Evolutionary conservation across 2,888 invertebrate species (phyloP).

Genomic region (Cerastoderma edule): DNA sequence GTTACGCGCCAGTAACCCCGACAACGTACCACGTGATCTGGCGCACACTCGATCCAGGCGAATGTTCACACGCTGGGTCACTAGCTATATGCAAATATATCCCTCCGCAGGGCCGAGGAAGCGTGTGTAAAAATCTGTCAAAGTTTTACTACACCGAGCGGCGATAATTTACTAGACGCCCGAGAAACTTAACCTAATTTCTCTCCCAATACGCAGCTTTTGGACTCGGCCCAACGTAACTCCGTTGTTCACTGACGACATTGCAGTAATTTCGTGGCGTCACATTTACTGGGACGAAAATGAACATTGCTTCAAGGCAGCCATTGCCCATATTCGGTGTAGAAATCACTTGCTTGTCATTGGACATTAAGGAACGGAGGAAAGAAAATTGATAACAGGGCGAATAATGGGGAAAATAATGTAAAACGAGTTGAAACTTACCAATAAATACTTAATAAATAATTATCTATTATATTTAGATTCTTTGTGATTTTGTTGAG

Average conservation of each 20-base stretch:
- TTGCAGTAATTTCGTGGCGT: too few relatives aligned
- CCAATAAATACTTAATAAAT: slow-evolving; percentile 50
- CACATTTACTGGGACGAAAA: too few relatives aligned
- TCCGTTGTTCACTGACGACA: too few relatives aligned
- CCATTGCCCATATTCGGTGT: too few relatives aligned
- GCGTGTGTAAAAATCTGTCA: slow-evolving; percentile 28
- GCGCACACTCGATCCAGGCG: slow-evolving; percentile 27
- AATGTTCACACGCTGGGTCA: slow-evolving; percentile 59
- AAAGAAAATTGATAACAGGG: background rate
- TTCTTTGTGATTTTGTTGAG: slow-evolving; percentile 21
- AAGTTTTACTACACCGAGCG: slow-evolving; percentile 22
- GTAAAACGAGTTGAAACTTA: slow-evolving; percentile 35
- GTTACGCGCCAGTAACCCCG: slow-evolving; percentile 62
- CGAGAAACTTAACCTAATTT: slow-evolving; percentile 7
- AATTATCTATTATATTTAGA: background rate
- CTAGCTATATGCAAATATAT: slow-evolving; percentile 60
- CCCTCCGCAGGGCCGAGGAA: slow-evolving; percentile 15
- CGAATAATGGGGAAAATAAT: background rate
- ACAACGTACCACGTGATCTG: slow-evolving; percentile 58
- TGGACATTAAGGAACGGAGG: too few relatives aligned
- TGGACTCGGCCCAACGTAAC: background rate
- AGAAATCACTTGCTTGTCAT: too few relatives aligned
- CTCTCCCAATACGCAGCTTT: background rate
- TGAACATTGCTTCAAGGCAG: too few relatives aligned
- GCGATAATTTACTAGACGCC: slow-evolving; percentile 15